Percentiles rank a stretch among this genome's conserved stretches.
Conservation (phyloP, 1,140 invertebrate genomes). For the Leptinotarsa defecta region DNA sequence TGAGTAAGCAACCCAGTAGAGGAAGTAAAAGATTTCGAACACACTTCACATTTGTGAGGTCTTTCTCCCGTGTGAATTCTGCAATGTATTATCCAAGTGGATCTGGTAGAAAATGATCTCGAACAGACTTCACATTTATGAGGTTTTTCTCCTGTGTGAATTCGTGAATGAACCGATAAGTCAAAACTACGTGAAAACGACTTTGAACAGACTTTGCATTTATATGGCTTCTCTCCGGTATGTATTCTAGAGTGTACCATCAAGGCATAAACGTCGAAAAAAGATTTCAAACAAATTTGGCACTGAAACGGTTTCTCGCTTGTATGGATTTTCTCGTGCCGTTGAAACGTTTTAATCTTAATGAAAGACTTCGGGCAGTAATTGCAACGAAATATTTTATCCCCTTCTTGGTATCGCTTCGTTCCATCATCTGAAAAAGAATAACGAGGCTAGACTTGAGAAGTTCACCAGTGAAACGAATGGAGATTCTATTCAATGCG, state of each 20-base stretch:
- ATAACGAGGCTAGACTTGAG: too few species aligned
- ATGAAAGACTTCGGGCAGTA: too few species aligned
- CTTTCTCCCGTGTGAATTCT: neutral
- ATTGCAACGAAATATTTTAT: too few species aligned
- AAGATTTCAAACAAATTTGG: too few species aligned
- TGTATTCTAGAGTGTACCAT: too few species aligned
- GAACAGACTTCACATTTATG: neutral
- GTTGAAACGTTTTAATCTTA: too few species aligned
- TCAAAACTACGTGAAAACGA: neutral
- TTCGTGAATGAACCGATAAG: neutral
- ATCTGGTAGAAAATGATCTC: neutral
- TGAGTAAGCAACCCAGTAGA: conserved; percentile 54
- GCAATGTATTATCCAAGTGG: neutral
- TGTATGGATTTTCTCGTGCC: too few species aligned
- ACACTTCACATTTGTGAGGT: conserved; percentile 58
- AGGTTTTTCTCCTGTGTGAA: neutral
- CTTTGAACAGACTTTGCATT: neutral
- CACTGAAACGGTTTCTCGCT: too few species aligned
- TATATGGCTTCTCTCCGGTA: neutral
- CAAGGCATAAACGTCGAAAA: too few species aligned
- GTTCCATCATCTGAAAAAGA: too few species aligned
- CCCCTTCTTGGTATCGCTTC: too few species aligned
- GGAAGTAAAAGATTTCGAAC: conserved; percentile 58
- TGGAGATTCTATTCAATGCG: conserved; percentile 24
- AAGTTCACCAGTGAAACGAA: too few species aligned